Evolutionary conservation across 2,888 invertebrate genomes (phyloP).

Genomic region (Nomada hirtipes): DNA sequence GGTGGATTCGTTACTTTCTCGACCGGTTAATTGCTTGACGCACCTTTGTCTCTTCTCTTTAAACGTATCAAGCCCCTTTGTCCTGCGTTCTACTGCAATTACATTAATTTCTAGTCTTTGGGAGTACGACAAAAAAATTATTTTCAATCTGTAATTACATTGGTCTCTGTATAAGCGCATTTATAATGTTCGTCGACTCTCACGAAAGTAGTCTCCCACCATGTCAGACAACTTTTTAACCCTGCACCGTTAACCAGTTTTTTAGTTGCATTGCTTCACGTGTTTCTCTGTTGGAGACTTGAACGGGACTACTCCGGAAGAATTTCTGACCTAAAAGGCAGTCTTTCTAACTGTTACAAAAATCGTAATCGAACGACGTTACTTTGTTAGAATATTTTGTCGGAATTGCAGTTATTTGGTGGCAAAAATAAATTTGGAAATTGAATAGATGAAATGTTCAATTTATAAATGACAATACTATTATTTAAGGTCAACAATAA

Average conservation of each 20-base stretch:
- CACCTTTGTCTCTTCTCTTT: conserved; percentile 42
- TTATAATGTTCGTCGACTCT: too few relatives aligned
- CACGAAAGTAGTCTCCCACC: too few relatives aligned
- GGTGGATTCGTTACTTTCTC: conserved; percentile 3
- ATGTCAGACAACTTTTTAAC: too few relatives aligned
- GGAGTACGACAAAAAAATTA: background rate
- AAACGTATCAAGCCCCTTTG: background rate
- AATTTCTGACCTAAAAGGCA: background rate
- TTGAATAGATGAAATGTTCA: too few relatives aligned
- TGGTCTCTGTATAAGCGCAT: background rate
- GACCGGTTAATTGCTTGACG: background rate
- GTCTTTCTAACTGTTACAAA: conserved; percentile 27
- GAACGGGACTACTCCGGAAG: conserved; percentile 28
- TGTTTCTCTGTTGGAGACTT: conserved; percentile 15
- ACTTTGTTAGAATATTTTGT: conserved; percentile 46
- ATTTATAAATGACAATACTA: too few relatives aligned
- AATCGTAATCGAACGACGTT: conserved; percentile 45
- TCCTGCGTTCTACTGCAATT: background rate
- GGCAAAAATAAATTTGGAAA: background rate
- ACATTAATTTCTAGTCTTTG: background rate
- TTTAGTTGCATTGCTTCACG: conserved; percentile 31
- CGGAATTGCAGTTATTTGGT: conserved; percentile 43
- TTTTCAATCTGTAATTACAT: background rate
- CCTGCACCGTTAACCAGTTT: conserved; percentile 16
- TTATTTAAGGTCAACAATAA: too few relatives aligned